phyloP scores from a whole-genome alignment of 2,888 invertebrate species.

The Cataglyphis altisquamis region DNA sequence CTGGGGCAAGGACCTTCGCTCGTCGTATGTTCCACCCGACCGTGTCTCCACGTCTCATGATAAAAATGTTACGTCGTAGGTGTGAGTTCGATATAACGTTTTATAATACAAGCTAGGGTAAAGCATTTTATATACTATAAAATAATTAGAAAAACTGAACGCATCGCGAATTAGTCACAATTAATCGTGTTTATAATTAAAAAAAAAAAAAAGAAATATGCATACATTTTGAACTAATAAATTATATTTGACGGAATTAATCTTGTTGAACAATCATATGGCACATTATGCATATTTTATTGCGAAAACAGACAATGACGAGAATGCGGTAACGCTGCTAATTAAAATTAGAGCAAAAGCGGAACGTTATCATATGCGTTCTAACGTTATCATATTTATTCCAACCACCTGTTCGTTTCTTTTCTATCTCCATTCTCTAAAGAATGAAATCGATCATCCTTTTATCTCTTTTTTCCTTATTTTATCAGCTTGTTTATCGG shows the following conservation, averaged over 20 bases:
- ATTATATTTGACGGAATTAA: not conserved
- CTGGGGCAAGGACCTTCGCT: conserved; percentile 84
- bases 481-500: not conserved
- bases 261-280: conserved; percentile 10
- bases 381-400: conserved; percentile 64
- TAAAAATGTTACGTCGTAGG: conserved; percentile 44
- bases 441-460: conserved; percentile 54
- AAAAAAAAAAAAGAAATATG: not conserved
- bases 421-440: conserved; percentile 52
- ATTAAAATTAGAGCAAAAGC: conserved; percentile 59
- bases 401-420: conserved; percentile 69
- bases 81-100: conserved; percentile 40
- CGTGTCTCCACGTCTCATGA: conserved; percentile 46
- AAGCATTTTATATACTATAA: not conserved
- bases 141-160: not conserved
- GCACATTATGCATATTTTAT: conserved; percentile 3
- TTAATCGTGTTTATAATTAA: not conserved
- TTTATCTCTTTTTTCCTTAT: conserved; percentile 40
- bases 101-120: not conserved
- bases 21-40: conserved; percentile 67
- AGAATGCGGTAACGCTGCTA: conserved; percentile 29
- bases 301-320: conserved; percentile 13
- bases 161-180: not conserved
- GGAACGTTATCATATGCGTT: not conserved
- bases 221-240: conserved; percentile 3